These are phyloP conservation scores for Scelioninae gen. 1 DNA, from an alignment of 2,888 invertebrate species.

Conservation along the genomic window DNA sequence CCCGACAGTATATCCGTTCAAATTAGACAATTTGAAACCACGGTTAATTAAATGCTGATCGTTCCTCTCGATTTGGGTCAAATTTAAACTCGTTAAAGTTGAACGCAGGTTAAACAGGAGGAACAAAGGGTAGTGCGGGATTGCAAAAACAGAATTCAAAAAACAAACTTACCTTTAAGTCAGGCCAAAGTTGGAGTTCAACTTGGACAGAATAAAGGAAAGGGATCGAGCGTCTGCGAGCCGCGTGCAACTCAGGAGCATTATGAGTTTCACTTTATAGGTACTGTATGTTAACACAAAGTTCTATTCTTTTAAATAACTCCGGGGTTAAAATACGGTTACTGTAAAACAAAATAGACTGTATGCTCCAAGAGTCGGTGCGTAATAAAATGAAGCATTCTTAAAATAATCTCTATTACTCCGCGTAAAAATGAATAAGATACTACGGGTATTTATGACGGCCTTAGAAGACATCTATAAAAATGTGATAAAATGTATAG, in stretches of 20 bases:
- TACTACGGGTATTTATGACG: constrained; percentile 37
- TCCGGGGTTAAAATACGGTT: not conserved
- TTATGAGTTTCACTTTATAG: constrained; percentile 36
- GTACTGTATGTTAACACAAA: constrained; percentile 27
- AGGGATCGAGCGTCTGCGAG: not conserved
- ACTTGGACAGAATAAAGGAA: constrained; percentile 9
- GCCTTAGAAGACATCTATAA: constrained; percentile 54
- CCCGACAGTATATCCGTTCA: too few relatives aligned
- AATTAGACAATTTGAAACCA: not conserved
- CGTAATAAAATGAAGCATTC: constrained; percentile 32
- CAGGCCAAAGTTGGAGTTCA: constrained; percentile 12
- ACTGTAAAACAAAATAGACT: constrained; percentile 30
- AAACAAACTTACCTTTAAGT: constrained; percentile 22
- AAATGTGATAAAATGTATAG: constrained; percentile 58
- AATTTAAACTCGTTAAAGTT: not conserved
- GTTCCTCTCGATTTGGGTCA: constrained; percentile 4
- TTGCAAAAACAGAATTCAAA: constrained; percentile 17
- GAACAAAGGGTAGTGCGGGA: not conserved
- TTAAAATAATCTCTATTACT: constrained; percentile 35
- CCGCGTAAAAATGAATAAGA: constrained; percentile 52
- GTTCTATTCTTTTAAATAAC: constrained; percentile 40
- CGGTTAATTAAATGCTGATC: constrained; percentile 9
- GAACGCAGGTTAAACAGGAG: not conserved
- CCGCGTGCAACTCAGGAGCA: constrained; percentile 1
- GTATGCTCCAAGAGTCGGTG: constrained; percentile 4